These are phyloP conservation scores for Ricordea florida DNA, from an alignment of 92 coral and sea anemone species.

Conservation along the genomic window DNA sequence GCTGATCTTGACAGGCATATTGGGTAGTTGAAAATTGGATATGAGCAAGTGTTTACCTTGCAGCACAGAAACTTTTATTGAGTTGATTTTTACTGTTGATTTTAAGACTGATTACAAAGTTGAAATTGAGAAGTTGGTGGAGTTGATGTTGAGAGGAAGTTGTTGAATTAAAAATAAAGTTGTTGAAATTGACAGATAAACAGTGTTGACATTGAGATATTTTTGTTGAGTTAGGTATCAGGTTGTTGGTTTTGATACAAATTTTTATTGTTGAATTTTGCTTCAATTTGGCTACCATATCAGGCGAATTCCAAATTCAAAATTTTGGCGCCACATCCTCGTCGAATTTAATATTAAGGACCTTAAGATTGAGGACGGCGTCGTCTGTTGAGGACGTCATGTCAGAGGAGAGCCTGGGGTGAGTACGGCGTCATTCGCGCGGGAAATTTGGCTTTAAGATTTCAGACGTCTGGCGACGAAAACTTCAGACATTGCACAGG, in stretches of 20 bases:
- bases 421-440: neutral
- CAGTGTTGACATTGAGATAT: neutral
- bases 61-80: neutral
- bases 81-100: neutral
- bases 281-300: constrained; percentile 1
- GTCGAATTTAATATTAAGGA: too few species aligned
- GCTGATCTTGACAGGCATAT: constrained; percentile 3
- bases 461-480: too few species aligned
- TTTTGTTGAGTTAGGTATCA: neutral
- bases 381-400: neutral
- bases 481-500: too few species aligned
- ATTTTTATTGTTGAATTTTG: neutral
- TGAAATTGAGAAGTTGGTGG: neutral
- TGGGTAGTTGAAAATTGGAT: too few species aligned
- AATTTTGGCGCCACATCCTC: too few species aligned
- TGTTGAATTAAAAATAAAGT: constrained; percentile 5
- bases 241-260: too few species aligned
- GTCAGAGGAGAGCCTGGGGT: neutral
- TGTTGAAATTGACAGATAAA: constrained; percentile 9
- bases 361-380: neutral
- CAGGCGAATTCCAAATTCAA: too few species aligned
- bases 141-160: constrained; percentile 5
- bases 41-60: too few species aligned
- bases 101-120: neutral
- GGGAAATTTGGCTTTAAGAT: neutral